A percentile compares a stretch with the other conserved stretches of the same genome.
phyloP scores from a whole-genome alignment of 2,113 vertebrate species.

The Dicerorhinus sumatrensis region DNA sequence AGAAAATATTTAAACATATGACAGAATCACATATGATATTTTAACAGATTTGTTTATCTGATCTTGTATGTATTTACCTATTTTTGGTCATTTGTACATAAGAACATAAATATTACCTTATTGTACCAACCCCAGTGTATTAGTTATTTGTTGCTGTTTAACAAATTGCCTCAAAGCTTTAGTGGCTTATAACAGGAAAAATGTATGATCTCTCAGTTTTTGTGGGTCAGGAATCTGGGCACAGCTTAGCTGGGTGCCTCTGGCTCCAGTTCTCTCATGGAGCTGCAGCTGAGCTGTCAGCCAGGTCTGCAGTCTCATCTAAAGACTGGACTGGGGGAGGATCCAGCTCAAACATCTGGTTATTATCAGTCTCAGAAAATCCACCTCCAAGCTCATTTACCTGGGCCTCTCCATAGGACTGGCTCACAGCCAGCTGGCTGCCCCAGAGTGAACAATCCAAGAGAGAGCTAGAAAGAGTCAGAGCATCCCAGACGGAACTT shows the following conservation, averaged over 20 bases:
- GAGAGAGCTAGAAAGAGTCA: background rate
- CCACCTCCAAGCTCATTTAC: background rate
- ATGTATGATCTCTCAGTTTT: background rate
- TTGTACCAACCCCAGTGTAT: background rate
- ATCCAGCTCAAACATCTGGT: too few relatives aligned
- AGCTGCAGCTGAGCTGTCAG: background rate
- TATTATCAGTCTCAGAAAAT: too few relatives aligned
- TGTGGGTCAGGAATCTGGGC: background rate
- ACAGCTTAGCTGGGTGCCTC: background rate
- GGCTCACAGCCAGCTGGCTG: background rate
- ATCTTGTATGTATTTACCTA: background rate
- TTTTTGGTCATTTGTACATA: background rate
- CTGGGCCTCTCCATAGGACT: background rate
- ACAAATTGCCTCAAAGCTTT: background rate
- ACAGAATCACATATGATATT: background rate
- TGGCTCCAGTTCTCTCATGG: background rate
- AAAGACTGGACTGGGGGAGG: background rate
- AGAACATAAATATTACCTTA: background rate
- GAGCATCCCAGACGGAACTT: background rate
- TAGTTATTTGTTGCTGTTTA: background rate
- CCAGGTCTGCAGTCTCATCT: background rate
- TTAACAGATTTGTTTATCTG: background rate
- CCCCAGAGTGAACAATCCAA: background rate
- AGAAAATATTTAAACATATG: slow-evolving; percentile 1
- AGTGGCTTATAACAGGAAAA: background rate